Base-by-base conservation (phyloP, 2,888 invertebrate species). In the Stenolophus ochropezus region DNA sequence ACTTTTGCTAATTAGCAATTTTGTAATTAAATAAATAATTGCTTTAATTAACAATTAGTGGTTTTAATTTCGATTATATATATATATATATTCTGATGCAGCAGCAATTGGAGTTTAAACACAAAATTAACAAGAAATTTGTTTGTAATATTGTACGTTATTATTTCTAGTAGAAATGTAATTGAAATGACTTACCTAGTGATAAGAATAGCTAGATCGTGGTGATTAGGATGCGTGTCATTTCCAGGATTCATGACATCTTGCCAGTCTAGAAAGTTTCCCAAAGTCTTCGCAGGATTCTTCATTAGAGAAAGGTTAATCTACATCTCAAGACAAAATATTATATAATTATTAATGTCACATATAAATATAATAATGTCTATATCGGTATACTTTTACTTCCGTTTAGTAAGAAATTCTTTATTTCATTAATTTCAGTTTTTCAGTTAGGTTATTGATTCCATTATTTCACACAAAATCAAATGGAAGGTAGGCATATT, bases 221-320 rank as follows among this genome's bases (percentile, higher is more conserved):
- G 92, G 85, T 92, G 92, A 85, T 91, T 91, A 4, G 92, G 91
- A 84, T 92, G 91, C 14, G 87, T 86, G 83, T 92, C 92, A 82
- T 90, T 89, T 49, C 88, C 88, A 1, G 91, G 91, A 85, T 92
- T 92, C 75, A 91, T 89, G 80, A 85, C 86, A 76, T 89, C 87
- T 85, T 92, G 92, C 91, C 92, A 92, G 79, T 89, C 88, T 85
- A 91, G 91, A 86, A 92, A 93, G 85, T 89, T 90, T 81, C 89
- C 88, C 82, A 92, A 86, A 3, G 91, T 90, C 83, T 89, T 88
- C 82, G 90, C 90, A 1, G 91, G 90, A 84, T 91, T 90, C 83
- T 90, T 90, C 78, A 86, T 89, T 65, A 87, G 84, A 56, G 87
- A 86, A 27, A 89, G 85, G 78, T 89, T 88, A 85, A 89, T 86